Base-by-base conservation (phyloP, 2,888 invertebrate genomes). In the Macroteleia sp. region DNA sequence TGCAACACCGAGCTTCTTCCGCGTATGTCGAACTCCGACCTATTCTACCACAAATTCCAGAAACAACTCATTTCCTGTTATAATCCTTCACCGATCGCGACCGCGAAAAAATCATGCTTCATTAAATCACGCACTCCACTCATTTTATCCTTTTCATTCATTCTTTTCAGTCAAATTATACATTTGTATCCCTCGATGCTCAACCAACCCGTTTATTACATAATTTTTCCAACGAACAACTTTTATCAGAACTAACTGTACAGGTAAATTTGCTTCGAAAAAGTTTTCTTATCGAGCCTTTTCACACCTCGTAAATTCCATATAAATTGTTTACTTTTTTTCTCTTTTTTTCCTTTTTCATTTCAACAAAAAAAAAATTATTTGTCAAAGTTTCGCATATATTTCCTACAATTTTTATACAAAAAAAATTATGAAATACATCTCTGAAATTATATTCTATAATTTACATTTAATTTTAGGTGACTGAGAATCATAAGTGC, bases 1-100 rank as follows among this genome's bases (percentile, higher is more conserved):
- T n/a, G n/a, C n/a, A n/a, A n/a, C n/a, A n/a, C n/a, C n/a, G 77
- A 81, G 64, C 46, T 57, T 78, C 69, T 78, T 78, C 78, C 78
- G 74, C 42, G 64, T 78, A 57, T 78, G 44, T 50, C 62, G 78
- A 74, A 78, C 78, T 74, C 52, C 59, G 69, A 78, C 69, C 74
- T 64, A 57, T 56, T 62, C 64, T 39, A 74, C 74, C 71, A 73
- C 77, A 67, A 75, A 61, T 67, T 67, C 61, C 67, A 54, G 39
- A 67, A 75, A 75, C 59, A 50, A 67, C 67, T 67, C 54, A 54
- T 59, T 54, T 75, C 59, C 44, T 54, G 59, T 52, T 66, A 59
- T 66, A 66, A 59, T 46, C 61, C 46, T 16, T 41, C 19, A 36
- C 16, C 8, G 32, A 28, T 44, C 36, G 46, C 12, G 32, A 46